A percentile compares a stretch with the other conserved stretches of the same genome.
phyloP scores from a whole-genome alignment of 53 echinoderm and acorn worm genomes.

The Holothuria leucospilota region DNA sequence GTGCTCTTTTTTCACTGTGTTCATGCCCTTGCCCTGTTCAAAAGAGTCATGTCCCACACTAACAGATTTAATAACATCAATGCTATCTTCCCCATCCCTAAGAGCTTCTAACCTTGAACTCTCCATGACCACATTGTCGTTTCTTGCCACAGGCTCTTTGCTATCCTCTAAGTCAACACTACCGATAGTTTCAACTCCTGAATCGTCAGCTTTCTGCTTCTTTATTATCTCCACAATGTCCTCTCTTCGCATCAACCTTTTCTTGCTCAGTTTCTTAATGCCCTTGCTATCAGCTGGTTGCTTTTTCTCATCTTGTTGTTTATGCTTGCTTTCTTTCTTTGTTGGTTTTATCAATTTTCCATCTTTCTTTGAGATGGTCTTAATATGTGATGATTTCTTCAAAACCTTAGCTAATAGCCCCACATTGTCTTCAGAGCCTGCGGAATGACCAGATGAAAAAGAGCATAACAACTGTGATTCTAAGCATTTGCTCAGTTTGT shows the following conservation, averaged over 20 bases:
- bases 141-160: background rate
- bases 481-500: no score
- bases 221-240: constrained; percentile 21
- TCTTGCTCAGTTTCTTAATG: background rate
- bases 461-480: background rate
- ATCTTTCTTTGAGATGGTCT: background rate
- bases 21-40: background rate
- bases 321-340: no score
- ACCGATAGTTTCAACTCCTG: constrained; percentile 25
- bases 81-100: background rate
- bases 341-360: background rate
- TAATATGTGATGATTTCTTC: background rate
- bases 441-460: background rate
- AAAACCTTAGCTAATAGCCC: background rate
- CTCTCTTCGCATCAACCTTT: background rate
- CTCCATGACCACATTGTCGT: background rate
- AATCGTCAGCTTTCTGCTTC: constrained; percentile 31
- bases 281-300: background rate
- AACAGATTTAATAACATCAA: background rate
- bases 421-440: background rate
- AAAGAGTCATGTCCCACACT: background rate
- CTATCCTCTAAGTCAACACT: constrained; percentile 18
- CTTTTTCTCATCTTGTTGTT: background rate
- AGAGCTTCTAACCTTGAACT: background rate
- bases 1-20: background rate